These are phyloP conservation scores for Periophthalmodon schlosseri DNA, from an alignment of 2,113 vertebrate genomes.

Conservation along the genomic window DNA sequence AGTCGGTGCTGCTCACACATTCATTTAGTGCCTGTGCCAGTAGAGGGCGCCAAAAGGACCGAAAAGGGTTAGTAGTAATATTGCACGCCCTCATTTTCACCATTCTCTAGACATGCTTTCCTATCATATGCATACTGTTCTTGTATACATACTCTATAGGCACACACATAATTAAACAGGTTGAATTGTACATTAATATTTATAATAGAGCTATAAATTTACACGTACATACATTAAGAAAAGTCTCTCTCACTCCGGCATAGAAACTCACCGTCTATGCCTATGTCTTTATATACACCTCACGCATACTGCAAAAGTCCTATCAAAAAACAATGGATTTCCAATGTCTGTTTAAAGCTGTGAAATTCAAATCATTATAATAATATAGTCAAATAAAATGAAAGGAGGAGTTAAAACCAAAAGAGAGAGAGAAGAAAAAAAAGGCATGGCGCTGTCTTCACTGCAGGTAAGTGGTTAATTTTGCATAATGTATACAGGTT, in stretches of 20 bases:
- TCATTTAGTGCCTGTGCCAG: constrained; percentile 82
- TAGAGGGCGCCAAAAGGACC: constrained; percentile 73
- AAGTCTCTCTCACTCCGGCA: constrained; percentile 68
- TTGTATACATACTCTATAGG: constrained; percentile 80
- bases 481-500: constrained; percentile 91
- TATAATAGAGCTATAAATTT: constrained; percentile 85
- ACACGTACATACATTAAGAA: constrained; percentile 79
- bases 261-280: constrained; percentile 65
- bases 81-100: constrained; percentile 82
- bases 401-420: constrained; percentile 15
- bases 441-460: constrained; percentile 86
- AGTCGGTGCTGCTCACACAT: constrained; percentile 80
- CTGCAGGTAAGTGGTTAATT: constrained; percentile 85
- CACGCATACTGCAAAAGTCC: constrained; percentile 74
- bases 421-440: constrained; percentile 69
- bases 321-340: constrained; percentile 88
- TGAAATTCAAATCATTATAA: constrained; percentile 72
- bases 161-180: constrained; percentile 84
- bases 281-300: constrained; percentile 66
- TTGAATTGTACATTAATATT: constrained; percentile 85
- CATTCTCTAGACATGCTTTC: constrained; percentile 82
- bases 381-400: constrained; percentile 34
- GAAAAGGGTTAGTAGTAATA: constrained; percentile 52
- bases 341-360: constrained; percentile 87
- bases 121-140: constrained; percentile 81